phyloP scores from a whole-genome alignment of 2,797 vertebrate species.

The Tapera naevia region DNA sequence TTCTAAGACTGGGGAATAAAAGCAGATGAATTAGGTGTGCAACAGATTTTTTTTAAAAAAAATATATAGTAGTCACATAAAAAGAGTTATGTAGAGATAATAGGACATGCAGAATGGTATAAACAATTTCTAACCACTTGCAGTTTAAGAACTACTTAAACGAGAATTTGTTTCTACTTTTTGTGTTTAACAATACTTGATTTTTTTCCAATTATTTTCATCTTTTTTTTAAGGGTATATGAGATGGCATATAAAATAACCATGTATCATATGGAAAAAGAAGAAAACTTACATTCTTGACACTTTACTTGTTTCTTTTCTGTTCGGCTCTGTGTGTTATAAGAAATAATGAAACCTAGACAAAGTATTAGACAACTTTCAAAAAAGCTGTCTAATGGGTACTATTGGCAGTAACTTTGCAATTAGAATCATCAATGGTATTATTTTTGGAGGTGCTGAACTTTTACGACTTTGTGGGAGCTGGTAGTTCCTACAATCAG shows the following conservation, averaged over 20 bases:
- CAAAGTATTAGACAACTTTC: background rate
- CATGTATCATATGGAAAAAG: background rate
- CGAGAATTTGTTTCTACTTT: background rate
- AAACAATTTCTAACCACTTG: background rate
- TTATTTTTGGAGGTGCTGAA: background rate
- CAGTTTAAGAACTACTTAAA: background rate
- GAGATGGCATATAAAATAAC: background rate
- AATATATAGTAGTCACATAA: background rate
- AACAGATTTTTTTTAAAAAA: background rate
- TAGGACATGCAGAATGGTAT: background rate
- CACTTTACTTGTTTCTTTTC: background rate
- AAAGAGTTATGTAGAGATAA: background rate
- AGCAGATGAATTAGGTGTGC: background rate
- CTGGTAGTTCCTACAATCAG: background rate
- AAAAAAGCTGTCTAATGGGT: background rate
- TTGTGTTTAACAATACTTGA: background rate
- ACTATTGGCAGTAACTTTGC: background rate
- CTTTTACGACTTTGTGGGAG: background rate
- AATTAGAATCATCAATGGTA: background rate
- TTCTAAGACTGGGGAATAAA: background rate
- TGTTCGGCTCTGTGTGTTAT: background rate
- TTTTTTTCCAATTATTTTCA: background rate
- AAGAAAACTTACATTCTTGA: background rate
- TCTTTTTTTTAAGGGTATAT: background rate
- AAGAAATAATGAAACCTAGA: background rate